Base-by-base conservation (phyloP, 1,140 invertebrate genomes). In the Odontomachus brunneus region DNA sequence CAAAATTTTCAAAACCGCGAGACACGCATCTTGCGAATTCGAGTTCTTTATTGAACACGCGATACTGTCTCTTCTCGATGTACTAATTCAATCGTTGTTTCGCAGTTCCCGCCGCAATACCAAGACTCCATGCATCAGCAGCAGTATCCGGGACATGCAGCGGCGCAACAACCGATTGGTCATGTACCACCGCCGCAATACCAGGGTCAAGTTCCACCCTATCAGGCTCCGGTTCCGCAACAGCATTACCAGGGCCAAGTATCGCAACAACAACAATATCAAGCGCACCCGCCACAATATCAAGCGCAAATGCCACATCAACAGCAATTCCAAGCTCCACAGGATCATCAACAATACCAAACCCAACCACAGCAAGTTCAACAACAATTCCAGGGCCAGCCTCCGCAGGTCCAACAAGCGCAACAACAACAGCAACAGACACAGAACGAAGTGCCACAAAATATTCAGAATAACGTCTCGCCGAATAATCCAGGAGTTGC, bases 161-260 rank as follows among this genome's bases (percentile, higher is more conserved):
- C 82, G n/a, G 89, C 90, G 12, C 90, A 90, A 76, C 72, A 69
- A 88, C 29, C 74, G 78, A 17, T 91, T 90, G 66, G 57, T 17
- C 85, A 87, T 1, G 9, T 49, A 12, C 83, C 85, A n/a, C 78
- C 22, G 19, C 78, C 22, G 1, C 63, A 86, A 67, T 72, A 74
- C 26, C 82, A 86, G 7, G 83, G 55, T 26, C 84, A 86, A 19
- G 38, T 83, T 17, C 83, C 84, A 38, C 26, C 69, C 22, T 82
- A 89, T 33, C 71, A 86, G 9, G 75, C 49, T 38, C 89, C 90
- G 74, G 26, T 65, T 22, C 86, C 86, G 24, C 63, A 85, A 59
- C 88, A 87, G 17, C 84, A 84, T 69, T 87, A 90, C 73, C 78
- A 85, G 4, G 76, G 33, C 15, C 85, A 86, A 17, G 59, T 84